phyloP scores from a whole-genome alignment of 2,888 invertebrate genomes.

The Pammene aurita region DNA sequence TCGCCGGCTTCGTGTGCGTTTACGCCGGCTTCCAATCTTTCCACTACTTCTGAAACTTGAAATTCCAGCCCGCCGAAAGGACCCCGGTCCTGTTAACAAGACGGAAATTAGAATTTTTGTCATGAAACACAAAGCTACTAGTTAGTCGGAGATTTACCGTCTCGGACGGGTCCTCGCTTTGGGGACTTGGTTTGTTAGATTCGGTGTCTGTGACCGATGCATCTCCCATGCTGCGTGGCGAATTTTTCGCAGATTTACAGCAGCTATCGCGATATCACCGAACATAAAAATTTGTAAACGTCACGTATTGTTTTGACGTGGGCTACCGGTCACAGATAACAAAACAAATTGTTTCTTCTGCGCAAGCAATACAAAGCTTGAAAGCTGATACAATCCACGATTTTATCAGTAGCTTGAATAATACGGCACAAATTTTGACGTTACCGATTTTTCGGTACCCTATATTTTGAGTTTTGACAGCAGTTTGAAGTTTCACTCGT shows the following conservation, averaged over 20 bases:
- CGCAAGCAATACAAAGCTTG: neutral
- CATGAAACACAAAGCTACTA: conserved; percentile 36
- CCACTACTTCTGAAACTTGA: conserved; percentile 89
- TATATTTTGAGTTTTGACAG: conserved; percentile 35
- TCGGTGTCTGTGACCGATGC: conserved; percentile 69
- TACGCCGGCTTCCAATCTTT: conserved; percentile 86
- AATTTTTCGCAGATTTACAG: conserved; percentile 64
- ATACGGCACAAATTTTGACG: neutral
- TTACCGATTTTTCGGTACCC: conserved; percentile 4
- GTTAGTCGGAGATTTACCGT: conserved; percentile 58
- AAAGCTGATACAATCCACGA: neutral
- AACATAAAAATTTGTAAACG: conserved; percentile 80
- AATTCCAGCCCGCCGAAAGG: conserved; percentile 86
- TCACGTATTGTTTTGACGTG: conserved; percentile 79
- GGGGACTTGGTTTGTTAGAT: conserved; percentile 63
- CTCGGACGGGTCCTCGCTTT: conserved; percentile 57
- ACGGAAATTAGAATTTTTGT: conserved; percentile 48
- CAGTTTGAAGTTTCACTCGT: conserved; percentile 32
- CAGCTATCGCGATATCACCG: conserved; percentile 55
- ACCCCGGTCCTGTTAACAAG: conserved; percentile 82
- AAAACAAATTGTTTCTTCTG: conserved; percentile 6
- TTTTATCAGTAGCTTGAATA: conserved; percentile 9
- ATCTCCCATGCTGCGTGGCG: conserved; percentile 81
- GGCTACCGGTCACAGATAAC: conserved; percentile 41
- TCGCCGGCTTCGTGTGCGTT: conserved; percentile 72